Evolutionary conservation across 2,797 vertebrate species (phyloP), one percentile per base, ranked within the genome.

Genomic region (Melanotaenia pygmaea): DNA sequence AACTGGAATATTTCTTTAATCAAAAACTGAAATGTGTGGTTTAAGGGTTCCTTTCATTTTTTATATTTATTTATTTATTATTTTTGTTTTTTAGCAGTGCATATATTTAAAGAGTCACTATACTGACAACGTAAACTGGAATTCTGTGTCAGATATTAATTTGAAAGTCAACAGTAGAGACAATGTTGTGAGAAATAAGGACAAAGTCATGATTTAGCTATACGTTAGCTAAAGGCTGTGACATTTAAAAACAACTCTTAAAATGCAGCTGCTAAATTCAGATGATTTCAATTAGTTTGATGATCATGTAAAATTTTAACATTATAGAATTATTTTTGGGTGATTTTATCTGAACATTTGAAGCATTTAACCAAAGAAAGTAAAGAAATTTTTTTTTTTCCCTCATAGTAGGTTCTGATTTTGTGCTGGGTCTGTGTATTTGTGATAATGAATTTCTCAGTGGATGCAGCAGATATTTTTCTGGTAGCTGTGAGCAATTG

Each of bases 401-500:
- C 13, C 13, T 20, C 10, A 9, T 37, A 45, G 34, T 24, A 61
- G 56, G 54, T 66, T 66, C 35, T 60, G 54, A 50, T 32, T 14
- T 3, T 30, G 34, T 37, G 45, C 75, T 66, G 34, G 60, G 7
- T 45, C 53, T 51, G 53, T 67, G 40, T 50, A 22, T 12, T 7
- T 66, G 50, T 61, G 22, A 59, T 61, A 61, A 20, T 72, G 57
- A 76, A 64, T 66, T 77, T 72, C 43, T 50, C 70, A 56, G 40
- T 64, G 56, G 78, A 73, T 51, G 62, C 56, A 65, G 78, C 64
- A 62, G 61, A 80, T 85, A 63, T 77, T 38, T 86, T 83, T 34
- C 57, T 74, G 54, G 61, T 62, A 72, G 63, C 67, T 74, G 71
- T 88, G 72, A 80, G 83, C 90, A 86, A 91, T 84, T 80, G 71